Evolutionary conservation across 2,888 invertebrate species (phyloP), one percentile per base, ranked within the genome.

Genomic region (Amitus sp.): DNA sequence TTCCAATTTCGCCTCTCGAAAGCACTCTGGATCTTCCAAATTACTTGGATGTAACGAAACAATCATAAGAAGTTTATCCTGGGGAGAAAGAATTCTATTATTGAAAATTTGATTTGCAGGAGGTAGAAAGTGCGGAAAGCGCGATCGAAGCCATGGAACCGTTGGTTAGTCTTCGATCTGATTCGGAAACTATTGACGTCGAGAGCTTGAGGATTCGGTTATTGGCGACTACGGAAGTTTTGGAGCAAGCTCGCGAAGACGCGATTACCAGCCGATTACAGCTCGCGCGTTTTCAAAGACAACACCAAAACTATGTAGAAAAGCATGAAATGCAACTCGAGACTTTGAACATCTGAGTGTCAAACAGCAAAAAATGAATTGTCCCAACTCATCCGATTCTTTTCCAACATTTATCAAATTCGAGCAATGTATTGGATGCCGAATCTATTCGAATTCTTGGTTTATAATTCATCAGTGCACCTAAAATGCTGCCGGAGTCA

Each of bases 261-360:
- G 76, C 79, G n/a, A 65, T 77, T 5, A 68, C 75, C 2, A 79
- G 77, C 62, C 73, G 78, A 64, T 68, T 76, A 2, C 80, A 80
- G 33, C 63, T 80, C 9, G 74, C 77, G 9, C 76, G 79, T 17
- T 78, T 78, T 50, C 82, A 82, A 55, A 72, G 80, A 20, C 80
- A 82, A 48, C 80, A 81, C 70, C 80, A 82, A 60, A 77, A 81
- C 71, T 78, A 80, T 58, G 69, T 79, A 1, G 82, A 82, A 43
- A 76, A 77, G 28, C 81, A 81, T 48, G 81, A 82, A 46, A 59
- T 82, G 30, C 86, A 87, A 67, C 80, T 90, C 46, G 85, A 88
- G 74, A 86, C 89, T 69, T 78, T 90, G 47, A 88, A 86, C 82
- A 91, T n/a, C n/a, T n/a, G n/a, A n/a, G n/a, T n/a, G n/a, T n/a